phyloP scores from a whole-genome alignment of 2,797 vertebrate species.

The Acrossocheilus fasciatus region DNA sequence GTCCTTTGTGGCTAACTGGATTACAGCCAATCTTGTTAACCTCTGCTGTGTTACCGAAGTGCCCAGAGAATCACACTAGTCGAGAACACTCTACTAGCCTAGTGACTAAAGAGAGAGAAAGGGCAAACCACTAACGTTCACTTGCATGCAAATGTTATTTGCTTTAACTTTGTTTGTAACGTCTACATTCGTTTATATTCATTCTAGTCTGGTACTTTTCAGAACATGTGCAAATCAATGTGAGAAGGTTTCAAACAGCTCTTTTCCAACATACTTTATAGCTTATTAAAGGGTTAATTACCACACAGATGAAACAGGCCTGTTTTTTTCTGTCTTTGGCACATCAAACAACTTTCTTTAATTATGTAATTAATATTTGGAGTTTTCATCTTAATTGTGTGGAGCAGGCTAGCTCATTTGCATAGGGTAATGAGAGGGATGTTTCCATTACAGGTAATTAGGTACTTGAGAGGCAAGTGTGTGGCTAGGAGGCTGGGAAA shows the following conservation, averaged over 20 bases:
- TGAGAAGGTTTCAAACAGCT: slow-evolving; percentile 50
- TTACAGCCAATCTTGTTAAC: slow-evolving; percentile 81
- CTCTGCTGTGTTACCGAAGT: slow-evolving; percentile 76
- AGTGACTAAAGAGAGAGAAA: slow-evolving; percentile 50
- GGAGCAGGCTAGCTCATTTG: slow-evolving; percentile 83
- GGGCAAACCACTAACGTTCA: slow-evolving; percentile 35
- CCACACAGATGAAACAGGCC: slow-evolving; percentile 62
- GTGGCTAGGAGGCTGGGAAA: slow-evolving; percentile 72
- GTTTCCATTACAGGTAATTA: slow-evolving; percentile 88
- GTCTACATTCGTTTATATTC: slow-evolving; percentile 61
- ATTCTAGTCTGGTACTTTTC: slow-evolving; percentile 69
- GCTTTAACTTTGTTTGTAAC: slow-evolving; percentile 69
- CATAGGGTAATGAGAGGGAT: slow-evolving; percentile 85
- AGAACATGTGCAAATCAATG: slow-evolving; percentile 16
- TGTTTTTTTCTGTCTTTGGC: slow-evolving; percentile 70
- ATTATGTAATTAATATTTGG: slow-evolving; percentile 80
- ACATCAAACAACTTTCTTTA: slow-evolving; percentile 84
- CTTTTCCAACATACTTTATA: slow-evolving; percentile 48
- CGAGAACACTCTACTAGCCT: slow-evolving; percentile 56
- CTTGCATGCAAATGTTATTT: slow-evolving; percentile 73
- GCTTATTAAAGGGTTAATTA: slow-evolving; percentile 70
- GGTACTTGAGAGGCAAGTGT: slow-evolving; percentile 79
- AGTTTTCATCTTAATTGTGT: slow-evolving; percentile 84
- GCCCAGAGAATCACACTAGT: slow-evolving; percentile 53
- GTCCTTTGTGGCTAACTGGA: slow-evolving; percentile 76